Percentiles rank a stretch among this genome's conserved stretches.
phyloP scores from a whole-genome alignment of 2,888 invertebrate species.

The Eupithecia subfuscata region DNA sequence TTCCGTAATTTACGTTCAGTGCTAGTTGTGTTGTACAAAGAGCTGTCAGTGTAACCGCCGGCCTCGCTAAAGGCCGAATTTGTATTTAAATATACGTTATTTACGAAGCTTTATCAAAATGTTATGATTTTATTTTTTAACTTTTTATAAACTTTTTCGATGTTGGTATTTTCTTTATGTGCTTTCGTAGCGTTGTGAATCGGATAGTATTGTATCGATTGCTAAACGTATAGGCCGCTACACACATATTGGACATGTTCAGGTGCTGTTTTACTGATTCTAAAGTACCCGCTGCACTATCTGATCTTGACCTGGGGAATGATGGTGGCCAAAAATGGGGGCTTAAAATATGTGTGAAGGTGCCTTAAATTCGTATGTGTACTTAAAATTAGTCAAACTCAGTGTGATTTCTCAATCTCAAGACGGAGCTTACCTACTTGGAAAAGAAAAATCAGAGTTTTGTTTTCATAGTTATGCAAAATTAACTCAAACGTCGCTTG shows the following conservation, averaged over 20 bases:
- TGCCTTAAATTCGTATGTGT: conserved; percentile 24
- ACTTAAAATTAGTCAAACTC: conserved; percentile 47
- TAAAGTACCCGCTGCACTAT: neutral
- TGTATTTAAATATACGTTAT: conserved; percentile 31
- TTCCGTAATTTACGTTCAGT: conserved; percentile 19
- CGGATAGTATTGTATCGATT: conserved; percentile 27
- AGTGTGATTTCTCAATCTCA: conserved; percentile 21
- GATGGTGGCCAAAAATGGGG: neutral
- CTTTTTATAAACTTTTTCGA: conserved; percentile 58
- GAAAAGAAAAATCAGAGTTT: no score
- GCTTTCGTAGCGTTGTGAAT: conserved; percentile 45
- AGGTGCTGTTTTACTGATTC: conserved; percentile 3
- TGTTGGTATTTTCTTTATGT: conserved; percentile 44
- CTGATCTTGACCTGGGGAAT: neutral
- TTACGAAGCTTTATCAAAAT: conserved; percentile 50
- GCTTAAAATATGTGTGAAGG: conserved; percentile 15
- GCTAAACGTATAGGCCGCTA: conserved; percentile 4
- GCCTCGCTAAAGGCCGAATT: conserved; percentile 27
- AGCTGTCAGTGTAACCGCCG: conserved; percentile 30
- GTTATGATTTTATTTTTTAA: conserved; percentile 59
- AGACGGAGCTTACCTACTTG: neutral
- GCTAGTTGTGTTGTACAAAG: conserved; percentile 28
- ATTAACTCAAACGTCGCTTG: no score
- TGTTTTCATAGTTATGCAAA: no score
- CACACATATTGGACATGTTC: conserved; percentile 10